These are phyloP conservation scores for Tympanoctomys barrerae DNA, from an alignment of 2,797 vertebrate genomes.

Conservation along the genomic window DNA sequence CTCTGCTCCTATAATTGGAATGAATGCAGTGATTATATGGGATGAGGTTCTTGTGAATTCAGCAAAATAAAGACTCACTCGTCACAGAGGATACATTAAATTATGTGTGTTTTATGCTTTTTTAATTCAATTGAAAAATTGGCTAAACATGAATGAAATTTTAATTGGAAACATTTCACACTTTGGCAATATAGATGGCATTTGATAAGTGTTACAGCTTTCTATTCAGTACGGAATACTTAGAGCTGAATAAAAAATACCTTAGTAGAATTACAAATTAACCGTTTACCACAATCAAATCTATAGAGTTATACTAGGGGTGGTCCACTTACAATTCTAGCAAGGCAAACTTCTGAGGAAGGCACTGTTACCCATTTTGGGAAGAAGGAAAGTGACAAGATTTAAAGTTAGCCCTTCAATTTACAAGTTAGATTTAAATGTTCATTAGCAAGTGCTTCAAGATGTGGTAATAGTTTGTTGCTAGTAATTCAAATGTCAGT, in stretches of 20 bases:
- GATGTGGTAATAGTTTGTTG: not conserved
- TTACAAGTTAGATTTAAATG: conserved; percentile 45
- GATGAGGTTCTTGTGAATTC: conserved; percentile 90
- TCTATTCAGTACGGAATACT: conserved; percentile 82
- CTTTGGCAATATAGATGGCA: conserved; percentile 86
- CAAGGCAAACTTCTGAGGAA: conserved; percentile 45
- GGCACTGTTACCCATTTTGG: not conserved
- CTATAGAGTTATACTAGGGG: not conserved
- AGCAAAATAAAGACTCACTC: conserved; percentile 89
- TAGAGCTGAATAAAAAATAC: conserved; percentile 73
- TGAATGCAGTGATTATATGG: conserved; percentile 91
- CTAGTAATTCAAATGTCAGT: conserved; percentile 32
- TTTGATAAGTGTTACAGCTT: conserved; percentile 88
- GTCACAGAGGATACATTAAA: conserved; percentile 89
- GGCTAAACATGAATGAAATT: conserved; percentile 91
- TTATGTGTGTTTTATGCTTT: conserved; percentile 90
- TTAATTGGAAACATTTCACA: conserved; percentile 91
- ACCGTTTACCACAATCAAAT: conserved; percentile 59
- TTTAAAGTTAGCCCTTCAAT: not conserved
- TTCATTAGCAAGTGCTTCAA: not conserved
- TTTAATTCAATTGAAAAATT: conserved; percentile 92
- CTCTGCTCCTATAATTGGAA: conserved; percentile 91
- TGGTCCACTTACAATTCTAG: not conserved
- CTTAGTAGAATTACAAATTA: conserved; percentile 82
- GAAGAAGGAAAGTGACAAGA: not conserved